These are phyloP conservation scores for Conops quadrifasciatus DNA, from an alignment of 2,888 invertebrate species.

Conservation along the genomic window DNA sequence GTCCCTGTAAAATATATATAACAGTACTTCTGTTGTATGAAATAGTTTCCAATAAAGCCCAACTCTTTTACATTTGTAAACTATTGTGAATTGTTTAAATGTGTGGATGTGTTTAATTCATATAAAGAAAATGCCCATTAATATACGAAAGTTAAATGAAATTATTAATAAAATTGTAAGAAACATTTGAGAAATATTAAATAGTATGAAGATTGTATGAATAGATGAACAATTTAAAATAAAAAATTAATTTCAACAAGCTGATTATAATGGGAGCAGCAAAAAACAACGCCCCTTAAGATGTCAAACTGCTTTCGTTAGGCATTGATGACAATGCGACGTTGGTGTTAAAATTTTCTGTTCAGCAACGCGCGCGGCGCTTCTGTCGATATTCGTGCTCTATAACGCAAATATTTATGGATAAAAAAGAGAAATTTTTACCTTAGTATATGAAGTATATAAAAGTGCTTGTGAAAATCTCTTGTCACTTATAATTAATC, in stretches of 20 bases:
- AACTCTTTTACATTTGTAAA: no score
- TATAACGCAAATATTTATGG: neutral
- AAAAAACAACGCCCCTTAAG: neutral
- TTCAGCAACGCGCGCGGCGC: neutral
- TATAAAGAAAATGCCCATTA: no score
- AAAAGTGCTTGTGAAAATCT: neutral
- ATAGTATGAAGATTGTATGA: no score
- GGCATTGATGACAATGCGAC: conserved; percentile 15
- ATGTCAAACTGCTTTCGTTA: conserved; percentile 11
- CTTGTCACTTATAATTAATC: neutral
- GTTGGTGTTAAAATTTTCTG: conserved; percentile 4
- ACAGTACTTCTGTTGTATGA: no score
- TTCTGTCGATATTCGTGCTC: neutral
- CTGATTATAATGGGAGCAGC: neutral
- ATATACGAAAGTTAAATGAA: no score
- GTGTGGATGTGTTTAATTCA: conserved; percentile 13
- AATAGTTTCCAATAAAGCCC: no score
- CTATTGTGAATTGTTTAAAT: neutral
- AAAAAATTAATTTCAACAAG: neutral
- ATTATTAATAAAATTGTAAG: no score
- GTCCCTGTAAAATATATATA: no score
- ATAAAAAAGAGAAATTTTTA: neutral
- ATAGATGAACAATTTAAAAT: no score
- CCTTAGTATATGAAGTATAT: neutral
- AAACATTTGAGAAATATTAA: no score